Evolutionary conservation across 2,888 invertebrate genomes (phyloP).

Genomic region (Mantis religiosa): DNA sequence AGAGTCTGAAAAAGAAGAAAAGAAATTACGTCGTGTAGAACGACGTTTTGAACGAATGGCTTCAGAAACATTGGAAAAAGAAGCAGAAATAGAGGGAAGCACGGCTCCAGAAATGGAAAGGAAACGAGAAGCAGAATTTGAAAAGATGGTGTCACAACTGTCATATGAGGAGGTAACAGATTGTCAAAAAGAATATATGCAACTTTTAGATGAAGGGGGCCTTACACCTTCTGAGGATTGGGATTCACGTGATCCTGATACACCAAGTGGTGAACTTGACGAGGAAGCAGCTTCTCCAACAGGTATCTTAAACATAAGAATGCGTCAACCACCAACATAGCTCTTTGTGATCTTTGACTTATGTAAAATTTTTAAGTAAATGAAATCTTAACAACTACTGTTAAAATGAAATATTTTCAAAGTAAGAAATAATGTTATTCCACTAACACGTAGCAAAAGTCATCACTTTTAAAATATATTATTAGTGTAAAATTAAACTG

Average conservation of each 20-base stretch:
- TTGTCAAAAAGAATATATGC: slow-evolving; percentile 47
- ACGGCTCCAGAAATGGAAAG: slow-evolving; percentile 42
- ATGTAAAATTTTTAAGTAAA: not conserved
- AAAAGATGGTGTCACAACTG: slow-evolving; percentile 49
- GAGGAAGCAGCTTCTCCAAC: slow-evolving; percentile 39
- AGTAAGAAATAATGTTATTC: no score
- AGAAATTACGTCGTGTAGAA: slow-evolving; percentile 47
- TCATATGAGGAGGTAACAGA: slow-evolving; percentile 51
- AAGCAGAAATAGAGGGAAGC: slow-evolving; percentile 38
- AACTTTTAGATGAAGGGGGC: slow-evolving; percentile 46
- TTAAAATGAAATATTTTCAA: no score
- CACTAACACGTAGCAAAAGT: no score
- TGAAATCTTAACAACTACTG: not conserved
- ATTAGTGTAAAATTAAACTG: no score
- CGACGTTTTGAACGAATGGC: slow-evolving; percentile 52
- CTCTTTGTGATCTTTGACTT: not conserved
- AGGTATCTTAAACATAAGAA: slow-evolving; percentile 10
- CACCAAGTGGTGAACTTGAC: slow-evolving; percentile 33
- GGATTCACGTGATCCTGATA: slow-evolving; percentile 33
- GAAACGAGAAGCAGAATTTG: slow-evolving; percentile 45
- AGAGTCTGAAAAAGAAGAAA: slow-evolving; percentile 38
- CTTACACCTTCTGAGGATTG: slow-evolving; percentile 33
- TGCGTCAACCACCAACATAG: not conserved
- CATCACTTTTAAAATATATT: no score
- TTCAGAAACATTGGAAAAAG: slow-evolving; percentile 46